Conservation (phyloP, 2,113 vertebrate genomes). For the Plestiodon gilberti region DNA sequence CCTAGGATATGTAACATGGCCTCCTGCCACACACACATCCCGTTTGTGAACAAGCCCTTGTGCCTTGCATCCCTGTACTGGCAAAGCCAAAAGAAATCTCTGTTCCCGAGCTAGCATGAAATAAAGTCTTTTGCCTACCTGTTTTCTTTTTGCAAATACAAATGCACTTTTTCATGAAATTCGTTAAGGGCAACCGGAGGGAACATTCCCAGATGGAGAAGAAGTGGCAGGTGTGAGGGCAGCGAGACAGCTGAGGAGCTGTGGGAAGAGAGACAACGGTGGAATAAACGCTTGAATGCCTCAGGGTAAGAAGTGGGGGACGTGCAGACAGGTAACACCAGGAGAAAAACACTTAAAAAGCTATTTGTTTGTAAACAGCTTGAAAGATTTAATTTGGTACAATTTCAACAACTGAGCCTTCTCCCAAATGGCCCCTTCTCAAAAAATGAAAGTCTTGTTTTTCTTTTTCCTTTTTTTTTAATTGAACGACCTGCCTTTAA, state of each 20-base stretch:
- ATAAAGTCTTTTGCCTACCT: background rate
- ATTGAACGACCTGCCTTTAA: background rate
- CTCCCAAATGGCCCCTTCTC: conserved; percentile 1
- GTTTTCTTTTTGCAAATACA: background rate
- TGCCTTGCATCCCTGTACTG: accelerated
- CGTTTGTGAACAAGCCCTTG: background rate
- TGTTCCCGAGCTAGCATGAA: background rate
- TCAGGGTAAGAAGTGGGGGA: background rate
- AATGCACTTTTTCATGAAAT: conserved; percentile 15
- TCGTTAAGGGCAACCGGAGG: conserved; percentile 2
- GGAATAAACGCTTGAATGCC: conserved; percentile 25
- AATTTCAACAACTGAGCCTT: conserved; percentile 27
- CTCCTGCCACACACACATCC: background rate
- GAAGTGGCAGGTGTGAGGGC: conserved; percentile 17
- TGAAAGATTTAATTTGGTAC: conserved; percentile 20
- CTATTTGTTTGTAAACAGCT: conserved; percentile 22
- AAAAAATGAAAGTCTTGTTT: conserved; percentile 13
- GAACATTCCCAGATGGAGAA: conserved; percentile 27
- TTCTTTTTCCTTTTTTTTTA: background rate
- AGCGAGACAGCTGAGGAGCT: background rate
- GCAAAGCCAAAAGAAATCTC: conserved; percentile 8
- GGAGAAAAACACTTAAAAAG: conserved; percentile 15
- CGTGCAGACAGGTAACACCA: conserved; percentile 4
- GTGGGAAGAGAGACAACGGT: background rate
- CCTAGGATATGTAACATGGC: background rate